These are phyloP conservation scores for Ciconia maguari DNA, from an alignment of 2,113 vertebrate genomes.

Conservation along the genomic window DNA sequence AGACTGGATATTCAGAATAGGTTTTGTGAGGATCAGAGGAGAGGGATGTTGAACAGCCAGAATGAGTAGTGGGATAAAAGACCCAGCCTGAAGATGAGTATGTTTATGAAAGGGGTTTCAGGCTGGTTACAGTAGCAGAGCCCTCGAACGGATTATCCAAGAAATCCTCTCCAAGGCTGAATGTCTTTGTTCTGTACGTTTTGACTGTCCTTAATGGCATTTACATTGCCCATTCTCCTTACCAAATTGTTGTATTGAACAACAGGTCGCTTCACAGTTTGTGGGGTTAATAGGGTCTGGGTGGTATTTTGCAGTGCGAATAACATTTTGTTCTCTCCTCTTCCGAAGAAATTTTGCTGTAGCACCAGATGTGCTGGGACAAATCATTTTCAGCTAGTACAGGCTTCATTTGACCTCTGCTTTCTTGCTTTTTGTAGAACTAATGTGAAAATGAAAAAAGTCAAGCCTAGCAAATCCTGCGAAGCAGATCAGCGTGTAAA, in stretches of 20 bases:
- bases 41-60: neutral
- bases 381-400: neutral
- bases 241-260: neutral
- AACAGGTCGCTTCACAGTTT: neutral
- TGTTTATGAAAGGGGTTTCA: neutral
- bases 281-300: neutral
- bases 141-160: rapidly evolving
- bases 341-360: neutral
- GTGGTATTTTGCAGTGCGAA: neutral
- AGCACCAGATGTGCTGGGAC: neutral
- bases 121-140: neutral
- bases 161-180: neutral
- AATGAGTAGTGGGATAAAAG: neutral
- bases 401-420: neutral
- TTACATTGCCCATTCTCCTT: neutral
- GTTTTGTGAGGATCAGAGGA: neutral
- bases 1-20: neutral
- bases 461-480: neutral
- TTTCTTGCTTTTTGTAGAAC: conserved; percentile 3
- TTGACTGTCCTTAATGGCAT: neutral
- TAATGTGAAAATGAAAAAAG: neutral
- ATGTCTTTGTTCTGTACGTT: neutral
- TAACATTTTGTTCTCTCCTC: neutral
- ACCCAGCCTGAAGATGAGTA: neutral
- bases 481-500: neutral